Base-by-base conservation (phyloP, 2,797 vertebrate species). In the Protonibea diacanthus region DNA sequence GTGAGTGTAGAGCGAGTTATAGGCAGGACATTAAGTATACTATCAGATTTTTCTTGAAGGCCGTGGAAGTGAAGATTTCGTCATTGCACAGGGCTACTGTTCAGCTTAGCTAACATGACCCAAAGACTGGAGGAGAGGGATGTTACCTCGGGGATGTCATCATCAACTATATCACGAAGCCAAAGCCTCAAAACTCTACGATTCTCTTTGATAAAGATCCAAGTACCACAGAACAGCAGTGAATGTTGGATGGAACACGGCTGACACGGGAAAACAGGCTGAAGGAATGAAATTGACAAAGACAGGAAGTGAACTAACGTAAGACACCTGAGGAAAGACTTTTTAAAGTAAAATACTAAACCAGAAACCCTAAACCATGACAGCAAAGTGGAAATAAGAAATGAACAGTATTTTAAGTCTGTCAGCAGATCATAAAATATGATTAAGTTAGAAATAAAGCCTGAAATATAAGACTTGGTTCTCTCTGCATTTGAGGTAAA, bases 41-140 rank as follows among this genome's bases (percentile, higher is more conserved):
- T 18, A 71, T 80, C 48, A 67, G 29, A 6, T 47, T 47, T 71
- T 33, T 45, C 29, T 11, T 14, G 17, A 42, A 45, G 38, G 17
- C 25, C 55, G 7, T 61, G n/a, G 58, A 77, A 58, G 12, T 52
- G 9, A 8, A 33, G 18, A 45, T 59, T 68, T 61, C 3, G 18
- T 52, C 8, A 17, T 3, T 71, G 20, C 40, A 60, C 8, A 4
- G 23, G 57, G 52, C 10, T 40, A 59, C 27, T 49, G 33, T 49
- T 42, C 17, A 44, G 8, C 17, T 27, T 15, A 6, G 17, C 18
- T 1, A 11, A 20, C 33, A 4, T 14, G 7, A 44, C 2, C 8
- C 17, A 29, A 18, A 61, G 12, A 53, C 12, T 42, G 5, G 23
- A 23, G 14, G 13, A 9, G 21, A 38, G 8, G 7, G 21, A 17